Evolutionary conservation across 1,140 invertebrate genomes (phyloP), one percentile per base, ranked within the genome.

Genomic region (Penaeus chinensis): DNA sequence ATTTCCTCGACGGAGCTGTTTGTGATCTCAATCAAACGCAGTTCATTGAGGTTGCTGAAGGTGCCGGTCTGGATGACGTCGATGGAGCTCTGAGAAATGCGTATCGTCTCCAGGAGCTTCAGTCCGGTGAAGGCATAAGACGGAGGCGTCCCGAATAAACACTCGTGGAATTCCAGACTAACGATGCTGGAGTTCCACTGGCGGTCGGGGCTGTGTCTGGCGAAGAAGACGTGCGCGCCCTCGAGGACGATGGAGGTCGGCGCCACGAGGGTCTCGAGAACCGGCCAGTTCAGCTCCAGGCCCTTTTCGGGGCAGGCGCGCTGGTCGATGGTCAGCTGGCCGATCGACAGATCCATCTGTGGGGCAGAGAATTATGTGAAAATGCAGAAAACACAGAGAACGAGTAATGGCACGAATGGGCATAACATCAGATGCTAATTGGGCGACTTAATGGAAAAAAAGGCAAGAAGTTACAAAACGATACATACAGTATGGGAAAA

Each of bases 301-400:
- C 82, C 82, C 20, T 27, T 37, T 0, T 63, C 10, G 3, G 77
- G 32, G 60, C 89, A 89, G 4, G 16, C 80, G 8, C 82, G 87
- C 65, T 85, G 71, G 85, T 89, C 82, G 65, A 89, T 89, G 61
- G 85, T 87, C 69, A 89, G 82, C 7, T 69, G n/a, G 20, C 78
- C 42, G 74, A 89, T 81, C 2, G 78, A 19, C 63, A 77, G 22
- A 27, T 84, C 54, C 20, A 71, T 47, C 85, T 89, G 82, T 11
- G 24, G 42, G 42, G 60, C 3, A 80, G 10, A 76, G 62, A 22
- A 24, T 2, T 54, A 54, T 13, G 16, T 54, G 54, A 54, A 16
- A 54, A 13, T 32, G 32, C 10, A 54, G 2, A 54, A 10, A 10
- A 13, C 54, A 16, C 16, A 2, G 2, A 54, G 11, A 54, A 54